A percentile compares a stretch with the other conserved stretches of the same genome.
Evolutionary conservation across 2,113 vertebrate species (phyloP).

Genomic region (Electrona antarctica): DNA sequence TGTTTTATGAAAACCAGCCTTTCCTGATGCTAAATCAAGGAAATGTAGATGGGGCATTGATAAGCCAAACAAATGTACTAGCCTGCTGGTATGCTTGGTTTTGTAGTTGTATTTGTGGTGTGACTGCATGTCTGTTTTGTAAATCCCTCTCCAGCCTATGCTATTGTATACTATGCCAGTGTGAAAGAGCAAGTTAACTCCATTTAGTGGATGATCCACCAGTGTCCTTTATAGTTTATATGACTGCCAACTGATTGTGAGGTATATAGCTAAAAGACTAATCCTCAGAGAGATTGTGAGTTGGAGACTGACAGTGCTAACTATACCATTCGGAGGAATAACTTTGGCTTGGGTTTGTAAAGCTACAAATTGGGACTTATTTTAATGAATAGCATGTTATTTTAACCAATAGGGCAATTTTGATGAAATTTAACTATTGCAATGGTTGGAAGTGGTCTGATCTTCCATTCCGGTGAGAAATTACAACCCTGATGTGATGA

Average conservation of each 20-base stretch:
- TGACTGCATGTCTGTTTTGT: not conserved
- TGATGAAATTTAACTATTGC: no score
- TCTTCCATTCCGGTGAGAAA: no score
- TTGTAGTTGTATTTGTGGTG: not conserved
- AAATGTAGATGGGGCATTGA: no score
- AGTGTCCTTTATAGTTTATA: conserved; percentile 19
- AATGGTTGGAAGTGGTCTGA: no score
- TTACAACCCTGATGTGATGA: no score
- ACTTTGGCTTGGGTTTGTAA: conserved; percentile 27
- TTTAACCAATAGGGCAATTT: no score
- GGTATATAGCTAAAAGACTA: conserved; percentile 16
- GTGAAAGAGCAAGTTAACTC: conserved; percentile 3
- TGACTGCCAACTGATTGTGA: conserved; percentile 39
- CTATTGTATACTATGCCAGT: conserved; percentile 8
- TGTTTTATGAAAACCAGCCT: no score
- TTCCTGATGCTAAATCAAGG: no score
- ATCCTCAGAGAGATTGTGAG: not conserved
- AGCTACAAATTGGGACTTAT: no score
- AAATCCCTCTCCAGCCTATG: not conserved
- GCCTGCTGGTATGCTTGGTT: not conserved
- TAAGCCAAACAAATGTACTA: no score
- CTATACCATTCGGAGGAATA: conserved; percentile 32
- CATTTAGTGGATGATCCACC: conserved; percentile 2
- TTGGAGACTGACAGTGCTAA: not conserved
- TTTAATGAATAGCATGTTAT: no score